Percentiles rank a stretch among this genome's conserved stretches.
phyloP scores from a whole-genome alignment of 2,797 vertebrate genomes.

The Scarus forsteni region DNA sequence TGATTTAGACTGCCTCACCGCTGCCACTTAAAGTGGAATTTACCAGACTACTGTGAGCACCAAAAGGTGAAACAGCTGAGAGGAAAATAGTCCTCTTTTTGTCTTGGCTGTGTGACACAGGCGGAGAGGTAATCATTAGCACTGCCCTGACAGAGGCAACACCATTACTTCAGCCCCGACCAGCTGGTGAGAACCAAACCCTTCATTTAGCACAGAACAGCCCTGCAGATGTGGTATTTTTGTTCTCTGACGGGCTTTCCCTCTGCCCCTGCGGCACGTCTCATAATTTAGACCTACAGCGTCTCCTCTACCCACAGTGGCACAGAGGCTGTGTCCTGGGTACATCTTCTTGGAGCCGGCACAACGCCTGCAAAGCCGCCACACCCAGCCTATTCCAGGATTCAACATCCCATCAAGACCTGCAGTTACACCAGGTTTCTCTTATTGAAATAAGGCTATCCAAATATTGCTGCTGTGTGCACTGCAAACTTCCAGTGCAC shows the following conservation, averaged over 20 bases:
- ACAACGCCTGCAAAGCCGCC: constrained; percentile 48
- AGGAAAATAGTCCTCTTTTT: constrained; percentile 27
- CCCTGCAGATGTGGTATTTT: constrained; percentile 55
- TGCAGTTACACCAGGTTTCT: constrained; percentile 31
- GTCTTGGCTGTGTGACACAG: constrained; percentile 27
- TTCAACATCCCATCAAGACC: constrained; percentile 28
- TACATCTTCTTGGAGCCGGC: constrained; percentile 64
- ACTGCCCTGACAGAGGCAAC: constrained; percentile 41
- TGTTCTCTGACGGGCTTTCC: constrained; percentile 32
- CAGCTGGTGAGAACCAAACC: constrained; percentile 37
- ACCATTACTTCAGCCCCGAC: constrained; percentile 33
- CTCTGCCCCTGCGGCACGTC: constrained; percentile 24
- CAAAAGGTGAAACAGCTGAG: constrained; percentile 32
- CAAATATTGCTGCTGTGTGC: background rate
- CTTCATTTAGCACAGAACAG: constrained; percentile 49
- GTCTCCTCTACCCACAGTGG: constrained; percentile 36
- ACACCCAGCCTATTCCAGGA: constrained; percentile 70
- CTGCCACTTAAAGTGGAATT: constrained; percentile 31
- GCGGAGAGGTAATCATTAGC: constrained; percentile 51
- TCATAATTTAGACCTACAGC: constrained; percentile 55
- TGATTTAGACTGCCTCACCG: constrained; percentile 8
- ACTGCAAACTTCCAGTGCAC: background rate
- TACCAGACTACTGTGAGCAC: constrained; percentile 17
- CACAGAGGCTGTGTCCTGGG: constrained; percentile 27
- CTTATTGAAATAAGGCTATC: constrained; percentile 8